Evolutionary conservation across 2,888 invertebrate genomes (phyloP), one percentile per base, ranked within the genome.

Genomic region (Entomobrya proxima): DNA sequence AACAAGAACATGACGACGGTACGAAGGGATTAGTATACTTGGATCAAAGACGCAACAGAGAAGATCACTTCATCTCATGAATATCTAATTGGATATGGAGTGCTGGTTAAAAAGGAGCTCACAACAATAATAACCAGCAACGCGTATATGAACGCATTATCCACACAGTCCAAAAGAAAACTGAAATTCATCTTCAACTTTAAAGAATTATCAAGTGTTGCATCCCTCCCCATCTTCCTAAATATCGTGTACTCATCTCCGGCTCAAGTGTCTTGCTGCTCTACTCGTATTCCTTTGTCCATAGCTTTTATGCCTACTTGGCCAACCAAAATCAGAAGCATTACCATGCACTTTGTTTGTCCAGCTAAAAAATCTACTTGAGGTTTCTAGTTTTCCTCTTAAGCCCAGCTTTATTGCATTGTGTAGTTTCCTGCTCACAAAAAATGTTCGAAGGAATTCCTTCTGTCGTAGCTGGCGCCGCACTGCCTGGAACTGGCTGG

Each of bases 51-150:
- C 47, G 64, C 35, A 52, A 30, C n/a, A 37, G 58, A 74, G 69
- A 82, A 67, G 64, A 72, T 81, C 78, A 80, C 72, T 58, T 80
- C 77, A 82, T 64, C 86, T 86, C 86, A 86, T 86, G 86, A 86
- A 86, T 86, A 86, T 86, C 83, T 83, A 86, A 86, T 86, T 86
- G 86, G 86, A 79, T 83, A 64, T 76, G 64, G 64, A 67, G 44
- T 76, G 58, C 9, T 40, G 2, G 64, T 50, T 47, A 47, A 69
- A 50, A 74, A 50, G 74, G 40, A 74, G 50, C 74, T 50, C 52
- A 9, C 24, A 11, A 40, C n/a, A 44, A 6, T 40, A 15, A 64
- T n/a, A 61, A 13, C 47, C 47, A 21, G 6, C 4, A 52, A n/a
- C 21, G 21, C 21, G 52, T 11, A 21, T 52, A 24, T 52, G 3